Evolutionary conservation across 2,888 invertebrate genomes (phyloP), one percentile per base, ranked within the genome.

Genomic region (Litoditis marina): DNA sequence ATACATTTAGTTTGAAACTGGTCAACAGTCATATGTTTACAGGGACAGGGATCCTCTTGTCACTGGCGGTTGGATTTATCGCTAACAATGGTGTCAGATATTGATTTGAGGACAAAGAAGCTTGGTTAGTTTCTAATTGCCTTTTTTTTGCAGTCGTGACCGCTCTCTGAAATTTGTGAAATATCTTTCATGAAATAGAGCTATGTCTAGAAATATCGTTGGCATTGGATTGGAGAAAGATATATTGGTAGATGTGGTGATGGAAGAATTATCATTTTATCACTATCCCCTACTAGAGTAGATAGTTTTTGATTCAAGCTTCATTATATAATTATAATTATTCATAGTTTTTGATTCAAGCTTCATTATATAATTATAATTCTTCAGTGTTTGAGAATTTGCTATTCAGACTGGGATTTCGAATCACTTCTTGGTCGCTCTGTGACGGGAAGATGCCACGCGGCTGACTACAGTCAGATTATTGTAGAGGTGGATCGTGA

Each of bases 391-490:
- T n/a, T 44, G 13, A 13, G 19, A 11, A 32, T 47, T 30, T 50
- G 39, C n/a, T 39, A n/a, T 30, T 8, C 19, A 61, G 47, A 61
- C 32, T 65, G 68, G 62, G 60, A 61, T 8, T 47, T 70, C 1
- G 60, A 59, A 16, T 51, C 61, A 19, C 39, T 73, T 16, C 67
- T 70, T 47, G 73, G 63, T 19, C 34, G 70, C 30, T 61, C 65
- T 42, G 56, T 73, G 28, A 47, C 52, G 7, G 65, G 65, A 11
- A 44, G 47, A 16, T 73, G 73, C 28, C 25, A 19, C 28, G 51
- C 66, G 8, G 68, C 70, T 7, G 27, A 63, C 3, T 60, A 46
- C 11, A 67, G 65, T 25, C n/a, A 51, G 25, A 47, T 70, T 16
- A 28, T 32, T 4, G 54, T 59, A 5, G 34, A 59, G n/a, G 39